Percentiles rank a stretch among this genome's conserved stretches.
These are phyloP conservation scores for Halocaridina rubra DNA, from an alignment of 2,888 invertebrate species.

Conservation along the genomic window DNA sequence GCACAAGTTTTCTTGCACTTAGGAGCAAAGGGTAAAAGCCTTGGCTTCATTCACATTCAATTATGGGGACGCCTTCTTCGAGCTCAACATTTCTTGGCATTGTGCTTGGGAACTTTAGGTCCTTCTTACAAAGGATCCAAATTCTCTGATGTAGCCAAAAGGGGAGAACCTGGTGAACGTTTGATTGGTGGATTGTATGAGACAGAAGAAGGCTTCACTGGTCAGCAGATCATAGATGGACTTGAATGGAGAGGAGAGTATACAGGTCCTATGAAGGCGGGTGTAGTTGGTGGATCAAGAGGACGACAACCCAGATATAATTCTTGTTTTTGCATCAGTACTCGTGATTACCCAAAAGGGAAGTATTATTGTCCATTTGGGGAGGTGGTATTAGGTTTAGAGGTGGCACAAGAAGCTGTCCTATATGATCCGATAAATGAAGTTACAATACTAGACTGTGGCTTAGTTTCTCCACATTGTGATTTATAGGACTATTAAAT, in stretches of 20 bases:
- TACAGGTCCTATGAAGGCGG: background rate
- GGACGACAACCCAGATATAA: background rate
- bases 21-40: slow-evolving; percentile 4
- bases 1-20: slow-evolving; percentile 56
- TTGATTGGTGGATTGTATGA: slow-evolving; percentile 18
- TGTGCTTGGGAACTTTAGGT: slow-evolving; percentile 54
- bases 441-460: slow-evolving; percentile 22
- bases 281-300: background rate
- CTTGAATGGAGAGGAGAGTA: slow-evolving; percentile 34
- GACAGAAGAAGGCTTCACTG: background rate
- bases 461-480: slow-evolving; percentile 14
- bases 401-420: background rate
- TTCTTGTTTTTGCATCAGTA: slow-evolving; percentile 35
- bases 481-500: no score
- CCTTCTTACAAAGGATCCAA: slow-evolving; percentile 41
- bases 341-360: background rate
- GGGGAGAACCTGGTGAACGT: slow-evolving; percentile 32
- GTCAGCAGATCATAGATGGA: slow-evolving; percentile 2
- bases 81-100: slow-evolving; percentile 55
- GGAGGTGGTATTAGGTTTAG: slow-evolving; percentile 17
- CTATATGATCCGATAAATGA: background rate
- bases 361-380: slow-evolving; percentile 30
- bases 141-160: slow-evolving; percentile 47
- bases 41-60: slow-evolving; percentile 45
- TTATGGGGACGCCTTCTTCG: slow-evolving; percentile 55